phyloP scores from a whole-genome alignment of 2,888 invertebrate genomes.

The Venusia cambrica region DNA sequence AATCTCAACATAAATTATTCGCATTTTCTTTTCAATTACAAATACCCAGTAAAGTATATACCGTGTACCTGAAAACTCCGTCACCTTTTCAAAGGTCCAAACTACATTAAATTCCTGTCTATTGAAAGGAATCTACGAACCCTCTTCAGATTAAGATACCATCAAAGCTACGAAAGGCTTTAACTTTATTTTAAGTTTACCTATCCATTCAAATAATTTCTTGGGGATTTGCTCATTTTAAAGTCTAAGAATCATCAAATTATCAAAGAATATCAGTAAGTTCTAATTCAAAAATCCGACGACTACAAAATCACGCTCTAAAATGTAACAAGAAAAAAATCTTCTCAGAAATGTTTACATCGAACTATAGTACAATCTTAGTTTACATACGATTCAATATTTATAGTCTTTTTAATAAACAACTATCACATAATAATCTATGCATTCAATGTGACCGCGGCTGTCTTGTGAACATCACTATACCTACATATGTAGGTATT shows the following conservation, averaged over 20 bases:
- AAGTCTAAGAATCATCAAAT: no score
- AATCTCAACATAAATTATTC: conserved; percentile 7
- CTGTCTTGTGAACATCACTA: no score
- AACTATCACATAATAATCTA: no score
- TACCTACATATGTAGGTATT: no score
- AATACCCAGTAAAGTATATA: conserved; percentile 7
- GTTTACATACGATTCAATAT: no score
- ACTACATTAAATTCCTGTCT: conserved; percentile 24
- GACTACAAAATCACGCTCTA: conserved; percentile 4
- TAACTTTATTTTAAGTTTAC: conserved; percentile 12
- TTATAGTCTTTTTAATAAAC: no score
- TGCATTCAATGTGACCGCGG: no score
- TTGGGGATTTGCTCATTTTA: conserved; percentile 12
- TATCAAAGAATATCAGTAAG: no score
- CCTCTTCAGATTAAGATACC: conserved; percentile 26
- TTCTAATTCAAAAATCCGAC: no score
- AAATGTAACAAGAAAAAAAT: no score
- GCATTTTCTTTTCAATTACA: conserved; percentile 21
- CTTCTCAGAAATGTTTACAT: no score
- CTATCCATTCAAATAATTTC: conserved; percentile 10
- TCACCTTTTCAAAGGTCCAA: conserved; percentile 22
- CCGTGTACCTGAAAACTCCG: conserved; percentile 16
- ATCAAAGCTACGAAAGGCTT: conserved; percentile 10
- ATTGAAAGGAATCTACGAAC: conserved; percentile 20
- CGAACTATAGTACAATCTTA: no score